These are phyloP conservation scores for Gnatocerus cornutus DNA, from an alignment of 2,888 invertebrate genomes.

Conservation along the genomic window DNA sequence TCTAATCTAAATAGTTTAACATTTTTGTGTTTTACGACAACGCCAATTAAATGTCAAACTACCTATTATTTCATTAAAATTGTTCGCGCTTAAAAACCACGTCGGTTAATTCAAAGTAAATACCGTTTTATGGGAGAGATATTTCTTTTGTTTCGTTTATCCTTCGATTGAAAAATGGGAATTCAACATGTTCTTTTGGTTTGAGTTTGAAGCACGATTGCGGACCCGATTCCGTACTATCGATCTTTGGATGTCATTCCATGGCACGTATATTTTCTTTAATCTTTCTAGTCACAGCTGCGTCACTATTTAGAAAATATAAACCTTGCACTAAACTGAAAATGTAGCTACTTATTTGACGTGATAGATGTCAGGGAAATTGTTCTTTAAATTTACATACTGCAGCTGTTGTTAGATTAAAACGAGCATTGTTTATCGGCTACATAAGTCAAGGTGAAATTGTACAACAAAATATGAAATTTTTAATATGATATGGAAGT, in stretches of 20 bases:
- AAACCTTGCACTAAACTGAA: constrained; percentile 36
- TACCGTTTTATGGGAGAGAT: not conserved
- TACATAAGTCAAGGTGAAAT: constrained; percentile 11
- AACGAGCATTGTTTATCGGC: constrained; percentile 19
- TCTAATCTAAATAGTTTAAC: constrained; percentile 7
- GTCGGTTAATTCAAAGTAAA: not conserved
- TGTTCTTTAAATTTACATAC: constrained; percentile 40
- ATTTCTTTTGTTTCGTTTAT: constrained; percentile 8
- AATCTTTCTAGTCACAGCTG: constrained; percentile 58
- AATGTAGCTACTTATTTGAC: constrained; percentile 34
- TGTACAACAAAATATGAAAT: not conserved
- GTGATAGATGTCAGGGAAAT: constrained; percentile 34
- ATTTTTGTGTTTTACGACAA: not conserved
- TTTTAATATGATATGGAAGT: no score
- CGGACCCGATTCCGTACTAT: constrained; percentile 47
- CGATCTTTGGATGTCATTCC: constrained; percentile 60
- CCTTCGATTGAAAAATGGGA: constrained; percentile 24
- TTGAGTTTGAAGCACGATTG: constrained; percentile 32
- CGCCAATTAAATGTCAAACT: not conserved
- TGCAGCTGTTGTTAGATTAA: constrained; percentile 38
- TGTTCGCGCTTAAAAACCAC: not conserved
- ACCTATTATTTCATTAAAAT: not conserved
- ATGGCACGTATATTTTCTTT: constrained; percentile 60
- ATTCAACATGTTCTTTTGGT: constrained; percentile 27
- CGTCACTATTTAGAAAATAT: constrained; percentile 46